These are phyloP conservation scores for Hyposmocoma kahamanoa DNA, from an alignment of 1,140 invertebrate species.

Conservation along the genomic window DNA sequence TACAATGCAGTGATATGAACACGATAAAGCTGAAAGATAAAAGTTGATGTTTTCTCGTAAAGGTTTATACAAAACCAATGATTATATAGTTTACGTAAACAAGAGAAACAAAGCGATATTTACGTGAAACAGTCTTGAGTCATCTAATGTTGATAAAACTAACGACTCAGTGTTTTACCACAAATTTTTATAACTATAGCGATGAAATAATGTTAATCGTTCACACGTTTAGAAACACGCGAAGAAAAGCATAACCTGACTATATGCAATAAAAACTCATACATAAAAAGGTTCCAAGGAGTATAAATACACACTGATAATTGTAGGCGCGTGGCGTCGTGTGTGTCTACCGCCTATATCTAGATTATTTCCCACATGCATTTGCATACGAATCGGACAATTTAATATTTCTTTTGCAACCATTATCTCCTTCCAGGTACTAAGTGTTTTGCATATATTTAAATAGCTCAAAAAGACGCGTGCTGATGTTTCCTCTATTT, in stretches of 20 bases:
- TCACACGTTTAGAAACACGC: no score
- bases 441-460: conserved; percentile 53
- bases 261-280: background rate
- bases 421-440: conserved; percentile 48
- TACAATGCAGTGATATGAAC: conserved; percentile 27
- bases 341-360: conserved; percentile 22
- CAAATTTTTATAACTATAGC: no score
- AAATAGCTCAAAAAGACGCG: conserved; percentile 43
- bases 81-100: no score
- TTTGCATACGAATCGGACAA: conserved; percentile 53
- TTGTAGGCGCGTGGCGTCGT: conserved; percentile 28
- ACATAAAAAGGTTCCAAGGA: background rate
- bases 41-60: no score
- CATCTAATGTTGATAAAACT: no score
- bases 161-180: no score
- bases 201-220: no score
- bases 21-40: background rate
- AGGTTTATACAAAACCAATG: no score
- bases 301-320: conserved; percentile 8
- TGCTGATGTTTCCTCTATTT: conserved; percentile 39
- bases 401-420: conserved; percentile 46
- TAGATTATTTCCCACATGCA: conserved; percentile 44
- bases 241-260: no score
- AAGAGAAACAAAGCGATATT: no score
- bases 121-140: no score